Conservation (phyloP, 1,140 invertebrate species). For the Tetranychus urticae region DNA sequence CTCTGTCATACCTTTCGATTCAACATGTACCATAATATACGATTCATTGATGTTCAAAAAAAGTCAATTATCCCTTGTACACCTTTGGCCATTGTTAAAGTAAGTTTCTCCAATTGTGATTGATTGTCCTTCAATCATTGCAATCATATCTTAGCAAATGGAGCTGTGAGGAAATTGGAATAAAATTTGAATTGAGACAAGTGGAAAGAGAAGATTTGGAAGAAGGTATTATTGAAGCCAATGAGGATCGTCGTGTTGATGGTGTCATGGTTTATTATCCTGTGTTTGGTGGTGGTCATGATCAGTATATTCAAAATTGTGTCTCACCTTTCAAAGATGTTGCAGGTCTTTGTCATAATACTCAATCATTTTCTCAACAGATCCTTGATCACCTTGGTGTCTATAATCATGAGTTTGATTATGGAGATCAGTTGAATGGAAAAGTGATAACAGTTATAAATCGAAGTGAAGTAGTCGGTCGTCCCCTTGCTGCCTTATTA, state of each 20-base stretch:
- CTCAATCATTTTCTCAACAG: neutral
- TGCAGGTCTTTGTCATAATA: conserved; percentile 5
- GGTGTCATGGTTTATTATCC: conserved; percentile 9
- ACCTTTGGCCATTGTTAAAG: conserved; percentile 9
- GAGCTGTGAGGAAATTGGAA: conserved; percentile 3
- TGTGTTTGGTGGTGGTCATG: conserved; percentile 8
- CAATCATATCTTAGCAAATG: neutral
- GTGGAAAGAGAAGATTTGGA: conserved; percentile 6
- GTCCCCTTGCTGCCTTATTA: conserved; percentile 6
- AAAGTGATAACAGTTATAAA: conserved; percentile 9
- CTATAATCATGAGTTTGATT: conserved; percentile 4
- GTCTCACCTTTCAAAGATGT: conserved; percentile 8
- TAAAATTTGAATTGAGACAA: conserved; percentile 6
- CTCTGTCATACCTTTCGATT: conserved; percentile 7
- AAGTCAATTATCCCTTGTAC: conserved; percentile 9
- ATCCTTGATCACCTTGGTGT: conserved; percentile 4
- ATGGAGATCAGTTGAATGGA: conserved; percentile 8
- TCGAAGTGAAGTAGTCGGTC: conserved; percentile 8
- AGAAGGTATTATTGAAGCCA: conserved; percentile 5
- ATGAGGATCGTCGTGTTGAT: conserved; percentile 4
- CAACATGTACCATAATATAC: conserved; percentile 10
- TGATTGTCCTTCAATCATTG: too few species aligned
- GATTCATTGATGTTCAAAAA: conserved; percentile 4
- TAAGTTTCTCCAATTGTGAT: neutral
- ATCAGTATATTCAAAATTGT: too few species aligned